These are phyloP conservation scores for Drosophila acutilabella DNA, from an alignment of 2,888 invertebrate genomes.

Conservation along the genomic window DNA sequence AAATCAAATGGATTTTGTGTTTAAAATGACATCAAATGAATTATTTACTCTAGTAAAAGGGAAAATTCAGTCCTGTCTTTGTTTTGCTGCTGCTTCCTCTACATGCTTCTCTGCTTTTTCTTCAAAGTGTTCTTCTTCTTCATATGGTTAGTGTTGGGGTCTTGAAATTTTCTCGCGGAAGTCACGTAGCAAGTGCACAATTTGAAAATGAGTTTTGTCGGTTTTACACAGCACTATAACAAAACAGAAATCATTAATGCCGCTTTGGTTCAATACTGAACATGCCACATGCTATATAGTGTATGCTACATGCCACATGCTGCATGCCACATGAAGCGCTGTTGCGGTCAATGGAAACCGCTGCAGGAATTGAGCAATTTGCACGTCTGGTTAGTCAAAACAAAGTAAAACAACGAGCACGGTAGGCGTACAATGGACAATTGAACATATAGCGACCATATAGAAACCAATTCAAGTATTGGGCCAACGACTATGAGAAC, in stretches of 20 bases:
- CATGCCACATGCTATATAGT: conserved; percentile 42
- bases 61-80: conserved; percentile 14
- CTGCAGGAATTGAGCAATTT: conserved; percentile 76
- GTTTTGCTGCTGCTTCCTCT: conserved; percentile 2
- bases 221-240: conserved; percentile 70
- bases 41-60: conserved; percentile 1
- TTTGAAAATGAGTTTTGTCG: conserved; percentile 80
- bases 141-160: conserved; percentile 4
- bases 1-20: background rate
- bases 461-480: conserved; percentile 60
- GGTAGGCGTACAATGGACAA: conserved; percentile 53
- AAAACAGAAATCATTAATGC: conserved; percentile 59
- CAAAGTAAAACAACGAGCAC: conserved; percentile 70
- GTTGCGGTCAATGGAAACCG: conserved; percentile 78
- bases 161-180: conserved; percentile 65
- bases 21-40: conserved; percentile 17
- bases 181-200: conserved; percentile 76
- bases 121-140: background rate
- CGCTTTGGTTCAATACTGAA: conserved; percentile 42
- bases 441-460: conserved; percentile 42
- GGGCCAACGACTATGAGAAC: conserved; percentile 32
- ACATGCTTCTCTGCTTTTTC: background rate
- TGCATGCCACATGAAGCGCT: conserved; percentile 43
- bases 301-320: conserved; percentile 46
- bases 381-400: conserved; percentile 75